Conservation (phyloP, 2,888 invertebrate genomes). For the Sericinus montela region DNA sequence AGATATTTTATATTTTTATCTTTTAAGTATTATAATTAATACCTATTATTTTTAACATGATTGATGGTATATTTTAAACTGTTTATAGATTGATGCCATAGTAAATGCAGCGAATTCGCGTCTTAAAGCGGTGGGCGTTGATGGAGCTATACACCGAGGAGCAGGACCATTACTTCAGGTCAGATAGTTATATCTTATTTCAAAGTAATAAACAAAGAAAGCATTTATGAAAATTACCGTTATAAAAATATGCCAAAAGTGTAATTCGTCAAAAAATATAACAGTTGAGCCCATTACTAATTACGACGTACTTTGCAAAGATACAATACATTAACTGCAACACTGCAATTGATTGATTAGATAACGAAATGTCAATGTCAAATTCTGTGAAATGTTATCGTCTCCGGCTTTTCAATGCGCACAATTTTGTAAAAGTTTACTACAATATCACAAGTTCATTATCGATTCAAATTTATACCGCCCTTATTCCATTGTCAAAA, state of each 20-base stretch:
- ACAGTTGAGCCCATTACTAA: too few species aligned
- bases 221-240: too few species aligned
- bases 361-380: background rate
- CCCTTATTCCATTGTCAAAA: conserved; percentile 43
- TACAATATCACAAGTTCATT: conserved; percentile 15
- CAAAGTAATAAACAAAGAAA: too few species aligned
- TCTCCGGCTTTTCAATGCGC: conserved; percentile 25
- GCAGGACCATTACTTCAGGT: conserved; percentile 84
- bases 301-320: too few species aligned
- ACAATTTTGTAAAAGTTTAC: conserved; percentile 27
- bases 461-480: conserved; percentile 21
- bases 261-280: too few species aligned
- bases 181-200: conserved; percentile 4
- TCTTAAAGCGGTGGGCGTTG: conserved; percentile 91
- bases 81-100: conserved; percentile 86
- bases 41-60: background rate
- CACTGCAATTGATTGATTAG: too few species aligned
- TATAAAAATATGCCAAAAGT: too few species aligned
- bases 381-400: conserved; percentile 30
- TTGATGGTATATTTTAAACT: background rate
- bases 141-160: conserved; percentile 92
- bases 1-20: too few species aligned
- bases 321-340: too few species aligned
- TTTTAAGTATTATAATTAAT: background rate
- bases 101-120: conserved; percentile 93